Evolutionary conservation across 2,888 invertebrate genomes (phyloP), one percentile per base, ranked within the genome.

Genomic region (Drosophila niveifrons): DNA sequence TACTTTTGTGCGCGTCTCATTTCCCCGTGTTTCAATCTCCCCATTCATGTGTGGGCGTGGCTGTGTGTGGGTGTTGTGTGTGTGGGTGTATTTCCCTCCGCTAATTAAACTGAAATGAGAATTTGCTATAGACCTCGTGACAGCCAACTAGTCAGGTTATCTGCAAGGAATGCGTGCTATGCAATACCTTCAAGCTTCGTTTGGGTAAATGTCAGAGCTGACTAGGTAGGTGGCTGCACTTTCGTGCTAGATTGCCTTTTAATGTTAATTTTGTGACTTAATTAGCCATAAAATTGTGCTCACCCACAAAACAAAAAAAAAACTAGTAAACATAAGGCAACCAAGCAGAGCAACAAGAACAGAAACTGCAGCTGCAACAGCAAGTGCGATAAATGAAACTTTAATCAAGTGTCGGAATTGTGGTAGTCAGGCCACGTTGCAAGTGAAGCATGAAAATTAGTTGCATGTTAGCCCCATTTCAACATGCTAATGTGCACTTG

Each of bases 191-290:
- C n/a, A 23, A 66, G 52, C 46, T 61, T 47, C 46, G 72, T 43
- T 72, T 34, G 44, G 34, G 29, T 46, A 62, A 65, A 74, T 62
- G 70, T 47, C 58, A 58, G 28, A 56, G 56, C 47, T 15, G 46
- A 17, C 7, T 31, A n/a, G n/a, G 57, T 50, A 53, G 18, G 11
- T 28, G 46, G 51, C 28, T 69, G 59, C 59, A 57, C n/a, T 72
- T 68, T 68, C 58, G 61, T 81, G 64, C 63, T 46, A 70, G 69
- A 83, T 86, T 88, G 81, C 59, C 62, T 75, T 79, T 86, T 86
- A 83, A 88, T 81, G 75, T 81, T 83, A 88, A 86, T 88, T 87
- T 86, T 68, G 72, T 72, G 84, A 77, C 81, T 79, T 88, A 88
- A 88, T 88, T 83, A 86, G 81, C 89, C 82, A 75, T 88, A 77